These are phyloP conservation scores for Leptodactylus fuscus DNA, from an alignment of 2,113 vertebrate genomes.

Conservation along the genomic window DNA sequence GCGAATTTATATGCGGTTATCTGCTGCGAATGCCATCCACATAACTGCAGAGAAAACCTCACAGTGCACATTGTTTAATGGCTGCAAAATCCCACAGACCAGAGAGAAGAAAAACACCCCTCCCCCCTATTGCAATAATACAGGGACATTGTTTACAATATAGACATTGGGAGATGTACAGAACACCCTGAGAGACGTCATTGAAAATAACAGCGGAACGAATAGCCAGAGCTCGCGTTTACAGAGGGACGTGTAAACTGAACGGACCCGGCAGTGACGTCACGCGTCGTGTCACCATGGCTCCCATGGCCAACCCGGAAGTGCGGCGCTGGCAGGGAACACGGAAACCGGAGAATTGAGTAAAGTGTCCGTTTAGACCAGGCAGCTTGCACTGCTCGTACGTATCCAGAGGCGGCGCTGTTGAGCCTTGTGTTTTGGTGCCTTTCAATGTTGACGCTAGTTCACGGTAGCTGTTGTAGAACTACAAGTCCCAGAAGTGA, in stretches of 20 bases:
- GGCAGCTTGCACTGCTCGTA: not conserved
- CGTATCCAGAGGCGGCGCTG: constrained; percentile 1
- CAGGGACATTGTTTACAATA: too few relatives aligned
- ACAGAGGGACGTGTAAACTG: not conserved
- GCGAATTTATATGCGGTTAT: too few relatives aligned
- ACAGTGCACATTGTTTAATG: too few relatives aligned
- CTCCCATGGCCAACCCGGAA: constrained; percentile 46
- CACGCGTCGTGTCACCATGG: constrained; percentile 54
- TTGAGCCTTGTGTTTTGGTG: not conserved
- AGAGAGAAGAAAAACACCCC: too few relatives aligned
- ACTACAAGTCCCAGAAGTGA: not conserved
- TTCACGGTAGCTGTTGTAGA: not conserved
- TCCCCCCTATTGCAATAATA: too few relatives aligned
- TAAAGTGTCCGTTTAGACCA: not conserved
- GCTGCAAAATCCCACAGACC: too few relatives aligned
- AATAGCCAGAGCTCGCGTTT: not conserved
- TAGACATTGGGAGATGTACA: too few relatives aligned
- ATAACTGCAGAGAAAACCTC: too few relatives aligned
- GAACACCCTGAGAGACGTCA: not conserved
- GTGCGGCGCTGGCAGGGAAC: not conserved
- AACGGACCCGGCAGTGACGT: constrained; percentile 6
- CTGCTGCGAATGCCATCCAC: too few relatives aligned
- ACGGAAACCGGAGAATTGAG: not conserved
- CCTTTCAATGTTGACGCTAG: not conserved
- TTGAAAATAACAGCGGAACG: not conserved